phyloP scores from a whole-genome alignment of 2,888 invertebrate genomes.

The Leucophenga maculata region DNA sequence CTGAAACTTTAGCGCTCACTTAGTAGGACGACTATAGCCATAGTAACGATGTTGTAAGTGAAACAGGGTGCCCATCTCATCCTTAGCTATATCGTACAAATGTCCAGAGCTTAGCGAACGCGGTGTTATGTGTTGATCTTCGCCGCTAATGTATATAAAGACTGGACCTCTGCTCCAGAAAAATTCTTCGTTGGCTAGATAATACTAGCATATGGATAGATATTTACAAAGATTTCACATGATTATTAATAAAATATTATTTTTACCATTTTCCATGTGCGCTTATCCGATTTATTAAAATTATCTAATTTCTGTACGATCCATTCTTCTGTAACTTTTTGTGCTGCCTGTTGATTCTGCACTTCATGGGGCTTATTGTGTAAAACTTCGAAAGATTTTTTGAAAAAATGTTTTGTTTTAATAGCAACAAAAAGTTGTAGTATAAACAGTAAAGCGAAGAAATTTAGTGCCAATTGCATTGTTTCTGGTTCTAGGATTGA shows the following conservation, averaged over 20 bases:
- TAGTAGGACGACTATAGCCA: constrained; percentile 80
- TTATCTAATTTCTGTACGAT: constrained; percentile 45
- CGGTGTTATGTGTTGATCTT: constrained; percentile 78
- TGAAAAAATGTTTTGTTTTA: no score
- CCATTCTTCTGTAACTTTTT: constrained; percentile 34
- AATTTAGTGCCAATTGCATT: no score
- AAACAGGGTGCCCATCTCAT: constrained; percentile 77
- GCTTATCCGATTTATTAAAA: constrained; percentile 41
- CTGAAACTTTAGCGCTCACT: constrained; percentile 70
- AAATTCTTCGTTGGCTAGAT: constrained; percentile 74
- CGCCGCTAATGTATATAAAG: constrained; percentile 80
- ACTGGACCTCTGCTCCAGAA: constrained; percentile 74
- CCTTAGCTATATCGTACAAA: constrained; percentile 75
- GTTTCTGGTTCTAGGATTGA: no score
- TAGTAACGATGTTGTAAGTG: constrained; percentile 87
- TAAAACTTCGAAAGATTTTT: no score
- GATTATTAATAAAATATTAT: no score
- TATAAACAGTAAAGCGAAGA: no score
- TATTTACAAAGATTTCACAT: not conserved
- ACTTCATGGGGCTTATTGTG: no score
- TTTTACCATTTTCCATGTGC: constrained; percentile 42
- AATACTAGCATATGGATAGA: constrained; percentile 69
- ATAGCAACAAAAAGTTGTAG: no score
- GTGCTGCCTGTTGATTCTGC: no score
- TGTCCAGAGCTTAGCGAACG: constrained; percentile 76